Evolutionary conservation across 2,113 vertebrate species (phyloP).

Genomic region (Leucosticte australis): DNA sequence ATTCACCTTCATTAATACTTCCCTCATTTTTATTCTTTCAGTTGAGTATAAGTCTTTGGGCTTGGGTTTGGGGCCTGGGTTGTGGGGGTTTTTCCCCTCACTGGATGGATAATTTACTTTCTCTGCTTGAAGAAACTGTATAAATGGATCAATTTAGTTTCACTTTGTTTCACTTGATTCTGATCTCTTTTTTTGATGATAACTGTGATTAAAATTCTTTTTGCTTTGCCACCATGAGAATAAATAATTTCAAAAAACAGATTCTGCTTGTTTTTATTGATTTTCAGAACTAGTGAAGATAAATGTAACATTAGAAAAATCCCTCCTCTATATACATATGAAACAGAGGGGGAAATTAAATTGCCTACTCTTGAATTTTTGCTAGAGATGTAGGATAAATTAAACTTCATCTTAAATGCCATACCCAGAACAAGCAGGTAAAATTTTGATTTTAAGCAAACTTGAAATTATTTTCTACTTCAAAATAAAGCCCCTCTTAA

Average conservation of each 20-base stretch:
- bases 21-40: background rate
- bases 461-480: background rate
- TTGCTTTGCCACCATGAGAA: background rate
- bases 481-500: background rate
- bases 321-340: background rate
- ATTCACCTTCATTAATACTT: background rate
- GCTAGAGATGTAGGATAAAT: background rate
- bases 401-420: background rate
- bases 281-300: background rate
- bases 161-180: background rate
- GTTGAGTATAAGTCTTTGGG: background rate
- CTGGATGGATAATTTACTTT: background rate
- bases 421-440: background rate
- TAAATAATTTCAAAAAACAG: background rate
- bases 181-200: background rate
- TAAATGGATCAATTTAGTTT: background rate
- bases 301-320: background rate
- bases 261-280: background rate
- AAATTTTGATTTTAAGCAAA: background rate
- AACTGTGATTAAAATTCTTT: background rate
- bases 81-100: accelerated
- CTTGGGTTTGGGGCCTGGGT: background rate
- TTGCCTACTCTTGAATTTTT: background rate
- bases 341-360: background rate
- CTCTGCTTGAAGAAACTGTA: background rate